Conservation (phyloP, 2,888 invertebrate species). For the Imbricaverruca yamaguchii region DNA sequence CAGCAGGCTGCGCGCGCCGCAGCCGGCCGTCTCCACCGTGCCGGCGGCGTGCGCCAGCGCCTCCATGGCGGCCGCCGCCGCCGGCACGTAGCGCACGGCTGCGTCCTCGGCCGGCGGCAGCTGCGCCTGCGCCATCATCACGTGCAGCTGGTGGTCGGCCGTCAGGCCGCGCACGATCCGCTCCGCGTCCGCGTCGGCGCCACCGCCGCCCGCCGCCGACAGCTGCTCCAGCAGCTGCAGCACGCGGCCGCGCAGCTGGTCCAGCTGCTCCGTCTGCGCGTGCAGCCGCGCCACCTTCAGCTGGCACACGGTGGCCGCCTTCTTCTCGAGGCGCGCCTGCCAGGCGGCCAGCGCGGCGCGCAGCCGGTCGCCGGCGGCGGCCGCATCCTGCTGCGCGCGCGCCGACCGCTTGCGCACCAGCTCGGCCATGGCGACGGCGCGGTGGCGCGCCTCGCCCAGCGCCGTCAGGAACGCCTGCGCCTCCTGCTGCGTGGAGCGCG, state of each 20-base stretch:
- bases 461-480: slow-evolving; percentile 11
- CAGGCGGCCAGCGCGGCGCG: slow-evolving; percentile 9
- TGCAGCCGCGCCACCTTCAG: slow-evolving; percentile 6
- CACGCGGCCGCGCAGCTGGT: slow-evolving; percentile 10
- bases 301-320: slow-evolving; percentile 13
- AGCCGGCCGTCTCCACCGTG: slow-evolving; percentile 17
- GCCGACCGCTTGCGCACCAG: slow-evolving; percentile 10
- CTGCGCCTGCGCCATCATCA: background rate
- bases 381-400: slow-evolving; percentile 19
- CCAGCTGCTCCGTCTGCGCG: slow-evolving; percentile 7
- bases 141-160: slow-evolving; percentile 1
- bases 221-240: background rate
- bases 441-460: slow-evolving; percentile 15
- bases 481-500: slow-evolving; percentile 6
- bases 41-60: slow-evolving; percentile 27
- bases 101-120: slow-evolving; percentile 52
- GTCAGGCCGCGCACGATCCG: background rate
- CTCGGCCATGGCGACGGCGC: background rate
- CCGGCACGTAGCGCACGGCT: slow-evolving; percentile 45
- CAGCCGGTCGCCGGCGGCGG: background rate
- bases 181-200: background rate
- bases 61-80: slow-evolving; percentile 35
- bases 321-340: background rate
- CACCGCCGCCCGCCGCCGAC: background rate
- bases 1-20: background rate